Evolutionary conservation across 2,888 invertebrate genomes (phyloP).

Genomic region (Morpho achilles): DNA sequence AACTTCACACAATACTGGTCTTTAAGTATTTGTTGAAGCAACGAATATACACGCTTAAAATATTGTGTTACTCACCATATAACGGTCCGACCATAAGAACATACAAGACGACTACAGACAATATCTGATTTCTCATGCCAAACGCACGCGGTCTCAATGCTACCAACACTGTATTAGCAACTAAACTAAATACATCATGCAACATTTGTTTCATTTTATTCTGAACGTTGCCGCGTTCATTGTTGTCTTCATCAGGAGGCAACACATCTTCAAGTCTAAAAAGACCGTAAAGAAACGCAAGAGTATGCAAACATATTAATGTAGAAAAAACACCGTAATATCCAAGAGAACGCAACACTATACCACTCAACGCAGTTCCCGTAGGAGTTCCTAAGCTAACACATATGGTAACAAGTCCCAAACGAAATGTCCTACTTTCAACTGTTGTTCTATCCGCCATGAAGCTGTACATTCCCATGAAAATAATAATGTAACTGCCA

Average conservation of each 20-base stretch:
- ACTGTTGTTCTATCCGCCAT: slow-evolving; percentile 79
- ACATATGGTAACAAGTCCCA: slow-evolving; percentile 80
- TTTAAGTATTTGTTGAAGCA: background rate
- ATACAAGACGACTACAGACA: slow-evolving; percentile 58
- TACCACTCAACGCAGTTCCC: slow-evolving; percentile 75
- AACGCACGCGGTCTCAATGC: slow-evolving; percentile 50
- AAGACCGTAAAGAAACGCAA: slow-evolving; percentile 59
- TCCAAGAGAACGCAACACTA: slow-evolving; percentile 61
- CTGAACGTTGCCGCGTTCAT: slow-evolving; percentile 29
- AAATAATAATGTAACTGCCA: slow-evolving; percentile 80
- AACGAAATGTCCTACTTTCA: slow-evolving; percentile 81
- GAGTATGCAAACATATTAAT: slow-evolving; percentile 48
- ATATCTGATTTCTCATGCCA: slow-evolving; percentile 56
- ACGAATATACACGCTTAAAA: background rate
- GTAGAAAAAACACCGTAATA: slow-evolving; percentile 71
- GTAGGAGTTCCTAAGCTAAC: slow-evolving; percentile 72
- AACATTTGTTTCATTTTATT: slow-evolving; percentile 39
- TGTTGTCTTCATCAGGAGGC: slow-evolving; percentile 28
- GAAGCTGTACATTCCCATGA: slow-evolving; percentile 81
- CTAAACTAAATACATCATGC: slow-evolving; percentile 53
- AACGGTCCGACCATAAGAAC: slow-evolving; percentile 71
- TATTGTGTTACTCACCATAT: slow-evolving; percentile 54
- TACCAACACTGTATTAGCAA: slow-evolving; percentile 63
- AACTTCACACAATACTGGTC: background rate
- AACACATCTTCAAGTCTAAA: slow-evolving; percentile 61